These are phyloP conservation scores for Camponotus fellah DNA, from an alignment of 2,888 invertebrate genomes.

Conservation along the genomic window DNA sequence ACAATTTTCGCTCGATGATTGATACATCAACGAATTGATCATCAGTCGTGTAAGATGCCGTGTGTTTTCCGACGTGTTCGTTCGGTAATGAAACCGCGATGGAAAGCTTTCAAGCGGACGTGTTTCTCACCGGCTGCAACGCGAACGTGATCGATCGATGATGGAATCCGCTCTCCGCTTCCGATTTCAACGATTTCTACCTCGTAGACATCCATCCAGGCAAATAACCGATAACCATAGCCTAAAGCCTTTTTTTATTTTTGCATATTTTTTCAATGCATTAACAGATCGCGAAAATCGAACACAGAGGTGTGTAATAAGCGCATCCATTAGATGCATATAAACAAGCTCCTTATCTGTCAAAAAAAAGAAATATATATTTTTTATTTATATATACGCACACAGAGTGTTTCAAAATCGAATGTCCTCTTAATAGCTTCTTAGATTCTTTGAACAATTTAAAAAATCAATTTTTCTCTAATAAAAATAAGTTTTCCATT, in stretches of 20 bases:
- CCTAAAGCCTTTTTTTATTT: not conserved
- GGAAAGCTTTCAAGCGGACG: slow-evolving; percentile 9
- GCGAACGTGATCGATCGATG: slow-evolving; percentile 5
- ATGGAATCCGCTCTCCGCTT: slow-evolving; percentile 1
- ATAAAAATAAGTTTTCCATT: too few relatives aligned
- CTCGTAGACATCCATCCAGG: not conserved
- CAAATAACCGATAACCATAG: not conserved
- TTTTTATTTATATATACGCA: too few relatives aligned
- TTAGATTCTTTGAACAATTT: too few relatives aligned
- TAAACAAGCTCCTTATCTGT: not conserved
- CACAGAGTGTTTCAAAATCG: too few relatives aligned
- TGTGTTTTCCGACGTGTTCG: slow-evolving; percentile 14
- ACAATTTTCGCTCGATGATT: not conserved
- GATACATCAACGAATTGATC: slow-evolving; percentile 35
- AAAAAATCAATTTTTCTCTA: too few relatives aligned
- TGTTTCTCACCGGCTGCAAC: slow-evolving; percentile 10
- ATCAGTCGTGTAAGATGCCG: slow-evolving; percentile 26
- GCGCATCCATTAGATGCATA: not conserved
- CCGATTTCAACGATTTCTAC: not conserved
- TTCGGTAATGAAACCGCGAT: slow-evolving; percentile 36
- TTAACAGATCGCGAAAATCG: not conserved
- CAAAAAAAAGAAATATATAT: not conserved
- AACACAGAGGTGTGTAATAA: not conserved
- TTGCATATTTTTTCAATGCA: not conserved
- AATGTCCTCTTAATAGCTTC: too few relatives aligned